phyloP scores from a whole-genome alignment of 2,113 vertebrate species.

The Dicerorhinus sumatrensis region DNA sequence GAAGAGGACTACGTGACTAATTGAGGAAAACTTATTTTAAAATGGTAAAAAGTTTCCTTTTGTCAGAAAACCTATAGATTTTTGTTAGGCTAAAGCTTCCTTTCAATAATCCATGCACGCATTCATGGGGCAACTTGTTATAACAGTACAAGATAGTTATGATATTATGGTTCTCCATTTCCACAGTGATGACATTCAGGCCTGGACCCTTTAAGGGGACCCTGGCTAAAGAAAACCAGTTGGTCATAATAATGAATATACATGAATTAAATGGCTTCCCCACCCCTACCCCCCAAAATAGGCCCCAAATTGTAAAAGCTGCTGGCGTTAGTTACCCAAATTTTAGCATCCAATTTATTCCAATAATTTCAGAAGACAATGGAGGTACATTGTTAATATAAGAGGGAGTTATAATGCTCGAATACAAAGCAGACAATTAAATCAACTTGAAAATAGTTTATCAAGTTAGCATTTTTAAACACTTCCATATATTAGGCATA shows the following conservation, averaged over 20 bases:
- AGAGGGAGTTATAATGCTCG: not conserved
- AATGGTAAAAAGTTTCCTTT: not conserved
- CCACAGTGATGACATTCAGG: not conserved
- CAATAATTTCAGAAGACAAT: not conserved
- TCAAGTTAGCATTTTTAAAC: conserved; percentile 29
- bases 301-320: not conserved
- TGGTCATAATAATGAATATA: not conserved
- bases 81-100: not conserved
- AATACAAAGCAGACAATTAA: not conserved
- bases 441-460: not conserved
- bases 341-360: not conserved
- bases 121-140: not conserved
- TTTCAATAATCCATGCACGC: not conserved
- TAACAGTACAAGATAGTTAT: not conserved
- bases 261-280: not conserved
- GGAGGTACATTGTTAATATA: not conserved
- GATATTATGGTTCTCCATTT: not conserved
- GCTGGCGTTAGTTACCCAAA: not conserved
- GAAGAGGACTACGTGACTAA: not conserved
- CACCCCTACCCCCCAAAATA: not conserved
- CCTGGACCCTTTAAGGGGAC: not conserved
- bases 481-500: not conserved
- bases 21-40: not conserved
- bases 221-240: not conserved
- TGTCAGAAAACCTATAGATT: not conserved